Conservation (phyloP, 2,888 invertebrate genomes). For the Rhimphoctona megacephalus region DNA sequence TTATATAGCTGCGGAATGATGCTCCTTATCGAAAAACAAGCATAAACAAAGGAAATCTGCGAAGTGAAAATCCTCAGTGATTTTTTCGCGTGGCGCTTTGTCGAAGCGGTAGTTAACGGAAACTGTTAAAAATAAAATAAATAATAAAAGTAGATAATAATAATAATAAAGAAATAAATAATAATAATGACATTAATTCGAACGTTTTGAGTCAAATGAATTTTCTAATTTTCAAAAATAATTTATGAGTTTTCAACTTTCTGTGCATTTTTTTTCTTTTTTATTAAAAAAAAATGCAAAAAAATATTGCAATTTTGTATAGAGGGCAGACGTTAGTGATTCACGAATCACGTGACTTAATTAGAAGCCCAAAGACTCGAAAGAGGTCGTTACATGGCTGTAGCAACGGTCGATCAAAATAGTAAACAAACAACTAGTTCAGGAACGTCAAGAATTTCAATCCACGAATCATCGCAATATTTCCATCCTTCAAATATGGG, state of each 20-base stretch:
- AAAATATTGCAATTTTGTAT: not conserved
- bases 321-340: not conserved
- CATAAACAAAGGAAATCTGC: not conserved
- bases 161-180: not conserved
- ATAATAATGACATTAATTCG: not conserved
- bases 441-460: constrained; percentile 78
- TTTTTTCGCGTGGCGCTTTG: not conserved
- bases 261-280: not conserved
- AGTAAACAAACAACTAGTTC: constrained; percentile 81
- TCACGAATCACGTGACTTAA: not conserved
- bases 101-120: not conserved
- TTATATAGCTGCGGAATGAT: no score
- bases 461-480: constrained; percentile 50
- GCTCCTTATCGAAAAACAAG: not conserved
- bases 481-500: constrained; percentile 43
- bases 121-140: not conserved
- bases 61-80: not conserved
- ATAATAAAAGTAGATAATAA: not conserved
- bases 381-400: constrained; percentile 43
- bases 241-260: not conserved
- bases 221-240: not conserved
- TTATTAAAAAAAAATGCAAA: not conserved
- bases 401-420: constrained; percentile 70
- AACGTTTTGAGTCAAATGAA: not conserved
- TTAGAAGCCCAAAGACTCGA: not conserved